Percentiles rank a stretch among this genome's conserved stretches.
Conservation (phyloP, 2,888 invertebrate genomes). For the Nematopogon swammerdamellus region DNA sequence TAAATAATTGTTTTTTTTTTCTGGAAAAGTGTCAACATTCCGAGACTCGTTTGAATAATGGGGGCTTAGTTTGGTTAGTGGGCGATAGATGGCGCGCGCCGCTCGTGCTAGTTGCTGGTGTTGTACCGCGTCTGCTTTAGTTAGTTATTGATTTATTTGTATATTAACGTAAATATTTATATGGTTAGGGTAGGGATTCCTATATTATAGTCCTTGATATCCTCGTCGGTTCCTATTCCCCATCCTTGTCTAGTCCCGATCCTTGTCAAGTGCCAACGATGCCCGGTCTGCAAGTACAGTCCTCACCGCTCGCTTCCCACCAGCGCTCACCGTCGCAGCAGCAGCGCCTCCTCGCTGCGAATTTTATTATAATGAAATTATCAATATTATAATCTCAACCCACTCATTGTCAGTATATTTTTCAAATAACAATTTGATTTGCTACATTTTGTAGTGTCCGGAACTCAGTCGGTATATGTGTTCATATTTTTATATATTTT, state of each 20-base stretch:
- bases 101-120: not conserved
- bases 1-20: not conserved
- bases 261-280: constrained; percentile 49
- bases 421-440: too few species aligned
- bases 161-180: not conserved
- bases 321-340: too few species aligned
- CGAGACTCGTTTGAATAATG: not conserved
- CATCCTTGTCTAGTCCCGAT: constrained; percentile 47
- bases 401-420: too few species aligned
- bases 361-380: too few species aligned
- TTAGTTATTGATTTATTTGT: not conserved
- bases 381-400: too few species aligned
- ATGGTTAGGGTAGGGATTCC: constrained; percentile 10
- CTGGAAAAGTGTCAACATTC: constrained; percentile 1
- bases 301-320: not conserved
- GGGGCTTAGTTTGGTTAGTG: not conserved
- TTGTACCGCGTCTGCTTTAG: not conserved
- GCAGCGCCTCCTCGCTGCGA: too few species aligned
- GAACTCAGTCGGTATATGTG: too few species aligned
- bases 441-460: too few species aligned
- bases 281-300: constrained; percentile 20
- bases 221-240: constrained; percentile 34
- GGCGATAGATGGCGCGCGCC: not conserved
- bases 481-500: too few species aligned
- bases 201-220: constrained; percentile 28